Evolutionary conservation across 2,797 vertebrate species (phyloP), one percentile per base, ranked within the genome.

Genomic region (Natrix natrix): DNA sequence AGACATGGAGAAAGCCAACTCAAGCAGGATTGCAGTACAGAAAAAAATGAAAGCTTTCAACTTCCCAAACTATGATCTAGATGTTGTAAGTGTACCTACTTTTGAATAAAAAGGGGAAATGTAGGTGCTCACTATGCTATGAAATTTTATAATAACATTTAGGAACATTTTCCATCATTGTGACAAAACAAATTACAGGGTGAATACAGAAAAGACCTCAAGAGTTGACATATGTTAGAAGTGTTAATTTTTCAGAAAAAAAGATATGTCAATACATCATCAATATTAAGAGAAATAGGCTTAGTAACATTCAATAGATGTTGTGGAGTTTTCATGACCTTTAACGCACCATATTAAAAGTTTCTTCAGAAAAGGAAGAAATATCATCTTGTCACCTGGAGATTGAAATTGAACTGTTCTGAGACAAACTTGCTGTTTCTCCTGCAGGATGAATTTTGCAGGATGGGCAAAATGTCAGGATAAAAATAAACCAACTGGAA

Each of bases 221-320:
- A 95, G 60, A 26, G 22, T 37, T 95, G 95, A 96, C 91, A 96
- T 94, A 95, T 94, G 90, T 92, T 83, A 93, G 92, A 95, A 96
- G 54, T 59, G 93, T 95, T 96, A 95, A 92, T 97, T 97, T 97
- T 96, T 89, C 43, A 66, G 63, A 95, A 95, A 95, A 93, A 91
- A 94, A 96, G 69, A 17, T 74, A 93, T 97, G 97, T 97, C 98
- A 97, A 96, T 97, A 97, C 96, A 96, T 96, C 97, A 97, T 98
- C 97, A 97, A 98, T 97, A 98, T 97, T 97, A 98, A 98, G 97
- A 98, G 96, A 98, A 98, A 98, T 97, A 97, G 98, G 95, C 97
- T 97, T 97, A 97, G 95, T 96, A 96, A 97, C 95, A 94, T 97
- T 97, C 97, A 97, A 97, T 97, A 97, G 97, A 97, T 97, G 97